These are phyloP conservation scores for Dendrocincla fuliginosa DNA, from an alignment of 2,797 vertebrate species.

Conservation along the genomic window DNA sequence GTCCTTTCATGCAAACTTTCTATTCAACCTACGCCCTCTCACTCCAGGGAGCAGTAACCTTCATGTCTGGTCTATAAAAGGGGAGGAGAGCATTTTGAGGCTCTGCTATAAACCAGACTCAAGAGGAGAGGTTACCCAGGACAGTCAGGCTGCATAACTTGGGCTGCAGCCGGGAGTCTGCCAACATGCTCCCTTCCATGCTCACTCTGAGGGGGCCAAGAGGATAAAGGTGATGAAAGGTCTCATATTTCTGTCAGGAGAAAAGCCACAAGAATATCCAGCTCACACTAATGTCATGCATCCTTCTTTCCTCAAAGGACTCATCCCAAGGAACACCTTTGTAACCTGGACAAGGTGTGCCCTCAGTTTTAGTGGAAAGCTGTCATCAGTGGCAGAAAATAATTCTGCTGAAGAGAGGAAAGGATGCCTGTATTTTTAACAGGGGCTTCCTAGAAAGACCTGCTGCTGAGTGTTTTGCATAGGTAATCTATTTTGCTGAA, in stretches of 20 bases:
- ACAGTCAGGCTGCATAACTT: not conserved
- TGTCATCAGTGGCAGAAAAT: not conserved
- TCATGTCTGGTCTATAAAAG: not conserved
- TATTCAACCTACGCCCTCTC: not conserved
- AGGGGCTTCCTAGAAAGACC: not conserved
- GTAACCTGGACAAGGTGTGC: not conserved
- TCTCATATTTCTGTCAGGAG: not conserved
- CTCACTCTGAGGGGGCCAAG: not conserved
- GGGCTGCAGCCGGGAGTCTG: not conserved
- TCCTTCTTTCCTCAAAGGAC: not conserved
- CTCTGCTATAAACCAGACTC: not conserved
- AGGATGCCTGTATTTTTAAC: not conserved
- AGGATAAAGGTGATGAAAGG: not conserved
- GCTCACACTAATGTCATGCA: not conserved
- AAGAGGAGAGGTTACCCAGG: not conserved
- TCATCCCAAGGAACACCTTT: not conserved
- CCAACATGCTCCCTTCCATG: not conserved
- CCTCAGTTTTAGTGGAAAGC: not conserved
- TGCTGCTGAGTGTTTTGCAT: not conserved
- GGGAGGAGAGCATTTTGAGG: not conserved
- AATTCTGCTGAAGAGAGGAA: not conserved
- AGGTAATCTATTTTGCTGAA: not conserved
- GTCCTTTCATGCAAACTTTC: not conserved
- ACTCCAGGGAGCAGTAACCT: not conserved
- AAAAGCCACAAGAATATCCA: not conserved